Conservation (phyloP, 2,888 invertebrate species). For the Clunio marinus region DNA sequence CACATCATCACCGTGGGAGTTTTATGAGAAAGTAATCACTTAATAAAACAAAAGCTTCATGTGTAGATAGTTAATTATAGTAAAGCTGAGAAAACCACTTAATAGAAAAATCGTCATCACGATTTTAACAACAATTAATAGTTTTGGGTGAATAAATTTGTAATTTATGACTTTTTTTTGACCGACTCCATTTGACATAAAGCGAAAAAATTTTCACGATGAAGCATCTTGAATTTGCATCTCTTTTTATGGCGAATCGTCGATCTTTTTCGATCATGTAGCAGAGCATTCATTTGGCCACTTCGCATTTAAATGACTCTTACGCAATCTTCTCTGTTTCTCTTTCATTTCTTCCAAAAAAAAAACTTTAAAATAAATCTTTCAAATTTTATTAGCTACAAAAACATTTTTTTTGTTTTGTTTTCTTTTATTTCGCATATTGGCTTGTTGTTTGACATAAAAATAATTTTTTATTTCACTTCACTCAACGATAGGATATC, state of each 20-base stretch:
- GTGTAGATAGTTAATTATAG: too few species aligned
- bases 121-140: conserved; percentile 13
- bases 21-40: too few species aligned
- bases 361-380: conserved; percentile 2
- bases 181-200: neutral
- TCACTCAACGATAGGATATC: too few species aligned
- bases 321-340: neutral
- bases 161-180: conserved; percentile 22
- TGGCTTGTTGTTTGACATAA: too few species aligned
- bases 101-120: conserved; percentile 26
- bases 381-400: neutral
- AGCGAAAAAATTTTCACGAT: neutral
- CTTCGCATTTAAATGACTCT: neutral
- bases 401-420: too few species aligned
- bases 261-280: conserved; percentile 14
- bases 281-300: conserved; percentile 10
- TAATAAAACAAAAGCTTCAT: too few species aligned
- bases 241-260: neutral
- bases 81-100: neutral
- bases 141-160: conserved; percentile 21
- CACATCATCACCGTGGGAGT: too few species aligned
- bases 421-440: too few species aligned
- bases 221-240: neutral
- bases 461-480: too few species aligned
- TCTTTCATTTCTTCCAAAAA: neutral